Conservation (phyloP, 2,113 vertebrate genomes). For the Platysternon megacephalum region DNA sequence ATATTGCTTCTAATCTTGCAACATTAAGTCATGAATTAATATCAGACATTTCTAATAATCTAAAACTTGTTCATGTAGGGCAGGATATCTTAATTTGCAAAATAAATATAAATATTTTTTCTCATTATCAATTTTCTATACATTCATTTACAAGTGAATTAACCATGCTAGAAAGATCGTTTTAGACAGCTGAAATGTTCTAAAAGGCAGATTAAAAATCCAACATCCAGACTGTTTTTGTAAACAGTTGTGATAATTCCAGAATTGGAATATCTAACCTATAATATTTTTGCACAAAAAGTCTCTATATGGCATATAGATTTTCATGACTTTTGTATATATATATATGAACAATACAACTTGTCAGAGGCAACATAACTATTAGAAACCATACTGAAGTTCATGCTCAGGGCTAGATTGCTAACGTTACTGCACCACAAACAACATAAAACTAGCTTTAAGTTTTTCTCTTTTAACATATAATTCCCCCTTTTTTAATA, state of each 20-base stretch:
- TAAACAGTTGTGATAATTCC: background rate
- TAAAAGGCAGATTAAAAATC: background rate
- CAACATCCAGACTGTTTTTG: background rate
- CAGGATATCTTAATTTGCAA: background rate
- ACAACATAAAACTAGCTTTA: background rate
- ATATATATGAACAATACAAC: fast-evolving
- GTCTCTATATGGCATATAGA: background rate
- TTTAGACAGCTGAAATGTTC: background rate
- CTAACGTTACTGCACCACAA: fast-evolving
- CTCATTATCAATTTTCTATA: fast-evolving
- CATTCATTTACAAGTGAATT: background rate
- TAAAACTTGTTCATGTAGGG: fast-evolving
- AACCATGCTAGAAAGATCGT: background rate
- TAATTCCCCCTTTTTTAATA: background rate
- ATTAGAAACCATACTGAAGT: background rate
- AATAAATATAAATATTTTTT: background rate
- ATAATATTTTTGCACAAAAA: background rate
- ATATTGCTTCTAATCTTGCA: background rate
- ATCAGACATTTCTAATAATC: background rate
- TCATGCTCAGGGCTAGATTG: background rate
- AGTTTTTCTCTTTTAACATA: background rate
- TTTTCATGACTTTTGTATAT: background rate
- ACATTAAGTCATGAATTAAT: background rate
- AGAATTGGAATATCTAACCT: background rate
- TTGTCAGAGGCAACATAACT: background rate